Evolutionary conservation across 2,888 invertebrate genomes (phyloP).

Genomic region (Sarcophaga variegata): DNA sequence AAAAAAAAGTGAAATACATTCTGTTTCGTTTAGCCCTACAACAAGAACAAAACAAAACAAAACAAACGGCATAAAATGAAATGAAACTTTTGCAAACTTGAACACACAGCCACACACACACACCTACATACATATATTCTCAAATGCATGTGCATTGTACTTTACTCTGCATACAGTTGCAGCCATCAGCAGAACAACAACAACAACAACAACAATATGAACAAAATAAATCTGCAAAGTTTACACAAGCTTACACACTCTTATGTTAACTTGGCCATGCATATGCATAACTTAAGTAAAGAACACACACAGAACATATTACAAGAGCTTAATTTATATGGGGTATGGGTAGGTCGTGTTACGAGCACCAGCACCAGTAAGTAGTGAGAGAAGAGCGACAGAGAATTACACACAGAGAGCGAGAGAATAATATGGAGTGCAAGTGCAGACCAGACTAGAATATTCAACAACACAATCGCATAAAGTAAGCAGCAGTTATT

Average conservation of each 20-base stretch:
- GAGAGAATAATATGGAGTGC: constrained; percentile 27
- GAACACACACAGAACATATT: constrained; percentile 53
- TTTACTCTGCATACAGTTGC: constrained; percentile 3
- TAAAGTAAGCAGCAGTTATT: constrained; percentile 45
- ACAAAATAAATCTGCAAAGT: neutral
- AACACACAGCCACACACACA: neutral
- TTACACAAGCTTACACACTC: neutral
- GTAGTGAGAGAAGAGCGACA: neutral
- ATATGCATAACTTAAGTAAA: constrained; percentile 29
- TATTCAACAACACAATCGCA: constrained; percentile 58
- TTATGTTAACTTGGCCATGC: neutral
- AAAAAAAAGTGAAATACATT: constrained; percentile 79
- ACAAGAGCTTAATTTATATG: constrained; percentile 76
- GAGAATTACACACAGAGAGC: neutral
- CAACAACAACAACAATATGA: constrained; percentile 20
- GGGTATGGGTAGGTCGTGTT: constrained; percentile 82
- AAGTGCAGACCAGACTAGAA: constrained; percentile 59
- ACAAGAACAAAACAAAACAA: constrained; percentile 44
- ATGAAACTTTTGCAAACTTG: constrained; percentile 1
- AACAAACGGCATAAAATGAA: neutral
- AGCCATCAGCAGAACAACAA: constrained; percentile 4
- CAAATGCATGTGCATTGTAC: constrained; percentile 52
- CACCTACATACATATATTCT: neutral
- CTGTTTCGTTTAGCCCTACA: constrained; percentile 70
- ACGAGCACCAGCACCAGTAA: constrained; percentile 69